Percentiles rank a stretch among this genome's conserved stretches.
These are phyloP conservation scores for Sinhomidia bicolor DNA, from an alignment of 2,888 invertebrate genomes.

Conservation along the genomic window DNA sequence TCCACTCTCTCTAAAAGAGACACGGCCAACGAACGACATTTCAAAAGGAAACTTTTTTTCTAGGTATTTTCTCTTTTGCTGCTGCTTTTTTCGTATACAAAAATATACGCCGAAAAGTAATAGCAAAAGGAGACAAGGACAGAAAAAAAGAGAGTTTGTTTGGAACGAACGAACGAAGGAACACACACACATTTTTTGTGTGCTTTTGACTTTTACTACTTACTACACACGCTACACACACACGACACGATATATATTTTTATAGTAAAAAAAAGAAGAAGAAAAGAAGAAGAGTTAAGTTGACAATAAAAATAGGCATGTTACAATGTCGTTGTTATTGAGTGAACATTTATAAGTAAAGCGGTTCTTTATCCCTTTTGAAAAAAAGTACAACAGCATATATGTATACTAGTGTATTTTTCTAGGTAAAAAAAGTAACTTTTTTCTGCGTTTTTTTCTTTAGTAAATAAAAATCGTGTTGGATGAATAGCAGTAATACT, in stretches of 20 bases:
- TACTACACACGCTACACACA: too few species aligned
- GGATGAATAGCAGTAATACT: not conserved
- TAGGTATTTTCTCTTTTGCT: not conserved
- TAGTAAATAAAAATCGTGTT: not conserved
- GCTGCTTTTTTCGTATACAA: not conserved
- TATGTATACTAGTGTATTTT: too few species aligned
- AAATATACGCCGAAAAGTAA: not conserved
- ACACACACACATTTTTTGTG: conserved; percentile 17
- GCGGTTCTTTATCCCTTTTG: not conserved
- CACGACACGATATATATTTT: not conserved
- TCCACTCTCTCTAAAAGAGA: too few species aligned
- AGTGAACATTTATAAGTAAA: not conserved
- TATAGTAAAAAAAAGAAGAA: not conserved
- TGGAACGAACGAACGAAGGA: not conserved
- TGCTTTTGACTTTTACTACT: conserved; percentile 12
- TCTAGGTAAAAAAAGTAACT: not conserved
- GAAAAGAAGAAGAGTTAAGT: not conserved
- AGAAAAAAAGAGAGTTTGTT: not conserved
- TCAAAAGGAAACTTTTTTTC: conserved; percentile 61
- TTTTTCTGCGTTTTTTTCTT: not conserved
- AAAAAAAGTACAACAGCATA: not conserved
- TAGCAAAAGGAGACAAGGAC: not conserved
- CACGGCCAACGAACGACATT: conserved; percentile 40
- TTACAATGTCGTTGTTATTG: not conserved
- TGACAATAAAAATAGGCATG: not conserved